These are phyloP conservation scores for Vidua chalybeata DNA, from an alignment of 2,113 vertebrate genomes.

Conservation along the genomic window DNA sequence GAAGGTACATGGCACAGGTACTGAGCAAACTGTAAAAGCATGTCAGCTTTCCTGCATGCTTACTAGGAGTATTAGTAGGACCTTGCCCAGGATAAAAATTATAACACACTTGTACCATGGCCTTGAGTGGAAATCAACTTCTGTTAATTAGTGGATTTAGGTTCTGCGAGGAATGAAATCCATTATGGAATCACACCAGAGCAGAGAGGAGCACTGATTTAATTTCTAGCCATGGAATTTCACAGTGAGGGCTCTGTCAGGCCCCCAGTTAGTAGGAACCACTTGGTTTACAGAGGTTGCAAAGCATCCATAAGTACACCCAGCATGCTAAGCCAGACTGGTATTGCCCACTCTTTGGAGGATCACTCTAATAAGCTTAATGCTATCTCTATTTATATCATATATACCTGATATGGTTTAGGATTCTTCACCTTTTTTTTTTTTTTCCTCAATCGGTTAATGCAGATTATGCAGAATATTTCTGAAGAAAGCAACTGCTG, in stretches of 20 bases:
- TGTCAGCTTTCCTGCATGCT: fast-evolving
- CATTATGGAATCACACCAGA: conserved; percentile 45
- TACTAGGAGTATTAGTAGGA: background rate
- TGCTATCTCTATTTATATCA: background rate
- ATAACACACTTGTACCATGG: background rate
- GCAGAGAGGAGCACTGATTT: conserved; percentile 56
- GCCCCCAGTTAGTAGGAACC: background rate
- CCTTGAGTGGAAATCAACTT: background rate
- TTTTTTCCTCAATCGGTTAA: background rate
- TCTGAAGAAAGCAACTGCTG: background rate
- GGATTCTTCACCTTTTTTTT: background rate
- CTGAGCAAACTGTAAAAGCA: background rate
- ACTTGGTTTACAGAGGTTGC: background rate
- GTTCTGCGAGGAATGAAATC: conserved; percentile 53
- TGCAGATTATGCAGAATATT: background rate
- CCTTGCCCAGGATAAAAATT: background rate
- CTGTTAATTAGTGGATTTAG: conserved; percentile 18
- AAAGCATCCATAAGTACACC: background rate
- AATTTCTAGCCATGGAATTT: conserved; percentile 65
- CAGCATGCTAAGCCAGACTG: fast-evolving
- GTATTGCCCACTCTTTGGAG: background rate
- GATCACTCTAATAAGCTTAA: background rate
- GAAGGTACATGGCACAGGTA: background rate
- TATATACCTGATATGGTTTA: background rate
- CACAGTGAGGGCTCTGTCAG: background rate